A percentile compares a stretch with the other conserved stretches of the same genome.
These are phyloP conservation scores for Morphnarchus princeps DNA, from an alignment of 2,113 vertebrate species.

Conservation along the genomic window DNA sequence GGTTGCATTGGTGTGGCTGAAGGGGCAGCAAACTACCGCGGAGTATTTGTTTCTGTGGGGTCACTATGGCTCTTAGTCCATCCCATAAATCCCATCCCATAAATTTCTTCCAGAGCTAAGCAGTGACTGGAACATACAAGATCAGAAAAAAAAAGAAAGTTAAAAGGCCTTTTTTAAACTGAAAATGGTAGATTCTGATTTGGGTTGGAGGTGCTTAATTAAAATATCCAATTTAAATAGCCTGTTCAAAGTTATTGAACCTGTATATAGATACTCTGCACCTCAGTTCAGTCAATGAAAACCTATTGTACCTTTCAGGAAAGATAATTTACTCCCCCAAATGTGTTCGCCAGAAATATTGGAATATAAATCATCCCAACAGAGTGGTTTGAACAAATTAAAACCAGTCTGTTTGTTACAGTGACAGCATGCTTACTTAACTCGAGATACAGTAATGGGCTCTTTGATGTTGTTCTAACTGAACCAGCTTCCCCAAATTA, in stretches of 20 bases:
- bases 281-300: neutral
- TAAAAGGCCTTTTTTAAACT: neutral
- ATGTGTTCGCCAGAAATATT: neutral
- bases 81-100: neutral
- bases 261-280: neutral
- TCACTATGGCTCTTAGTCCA: neutral
- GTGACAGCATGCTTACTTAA: slow-evolving; percentile 8
- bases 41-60: neutral
- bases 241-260: neutral
- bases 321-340: neutral
- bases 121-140: neutral
- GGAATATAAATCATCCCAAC: neutral
- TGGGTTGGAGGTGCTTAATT: neutral
- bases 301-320: neutral
- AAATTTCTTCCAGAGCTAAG: neutral
- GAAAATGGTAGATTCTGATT: neutral
- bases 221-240: neutral
- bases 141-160: neutral
- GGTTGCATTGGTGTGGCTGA: neutral
- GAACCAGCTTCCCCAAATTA: neutral
- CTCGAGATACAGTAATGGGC: neutral
- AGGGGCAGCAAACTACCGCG: accelerated
- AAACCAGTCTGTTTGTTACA: neutral
- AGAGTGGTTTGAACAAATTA: slow-evolving; percentile 2
- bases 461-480: slow-evolving; percentile 1